phyloP scores from a whole-genome alignment of 2,888 invertebrate species.

The Drosophila aldrichi region DNA sequence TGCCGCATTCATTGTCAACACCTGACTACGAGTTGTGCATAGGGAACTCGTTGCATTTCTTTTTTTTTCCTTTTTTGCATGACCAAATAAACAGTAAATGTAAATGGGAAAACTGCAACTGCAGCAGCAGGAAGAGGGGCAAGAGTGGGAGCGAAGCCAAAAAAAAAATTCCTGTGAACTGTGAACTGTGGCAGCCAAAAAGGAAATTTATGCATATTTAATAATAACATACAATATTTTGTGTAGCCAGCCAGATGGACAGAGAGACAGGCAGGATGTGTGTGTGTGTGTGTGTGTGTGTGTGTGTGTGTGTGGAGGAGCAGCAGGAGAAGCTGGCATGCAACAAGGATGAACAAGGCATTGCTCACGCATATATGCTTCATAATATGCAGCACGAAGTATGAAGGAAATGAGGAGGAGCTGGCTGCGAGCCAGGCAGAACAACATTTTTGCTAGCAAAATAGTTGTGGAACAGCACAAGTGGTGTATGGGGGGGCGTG shows the following conservation, averaged over 20 bases:
- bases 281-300: background rate
- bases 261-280: slow-evolving; percentile 4
- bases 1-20: slow-evolving; percentile 39
- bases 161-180: slow-evolving; percentile 5
- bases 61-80: slow-evolving; percentile 28
- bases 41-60: background rate
- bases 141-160: background rate
- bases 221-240: slow-evolving; percentile 69
- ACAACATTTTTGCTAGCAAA: slow-evolving; percentile 60
- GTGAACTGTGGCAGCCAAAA: slow-evolving; percentile 47
- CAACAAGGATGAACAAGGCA: slow-evolving; percentile 64
- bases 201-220: slow-evolving; percentile 77
- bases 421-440: background rate
- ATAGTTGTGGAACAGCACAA: slow-evolving; percentile 51
- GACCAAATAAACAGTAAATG: slow-evolving; percentile 73
- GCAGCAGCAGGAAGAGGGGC: slow-evolving; percentile 23
- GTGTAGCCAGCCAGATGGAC: slow-evolving; percentile 25
- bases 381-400: slow-evolving; percentile 48
- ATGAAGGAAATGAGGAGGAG: slow-evolving; percentile 34
- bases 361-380: slow-evolving; percentile 75
- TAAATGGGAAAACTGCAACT: slow-evolving; percentile 63
- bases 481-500: background rate
- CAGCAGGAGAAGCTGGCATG: slow-evolving; percentile 11
- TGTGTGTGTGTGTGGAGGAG: background rate
- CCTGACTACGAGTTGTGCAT: background rate